Evolutionary conservation across 1,140 invertebrate genomes (phyloP), one percentile per base, ranked within the genome.

Genomic region (Trissolcus basalis): DNA sequence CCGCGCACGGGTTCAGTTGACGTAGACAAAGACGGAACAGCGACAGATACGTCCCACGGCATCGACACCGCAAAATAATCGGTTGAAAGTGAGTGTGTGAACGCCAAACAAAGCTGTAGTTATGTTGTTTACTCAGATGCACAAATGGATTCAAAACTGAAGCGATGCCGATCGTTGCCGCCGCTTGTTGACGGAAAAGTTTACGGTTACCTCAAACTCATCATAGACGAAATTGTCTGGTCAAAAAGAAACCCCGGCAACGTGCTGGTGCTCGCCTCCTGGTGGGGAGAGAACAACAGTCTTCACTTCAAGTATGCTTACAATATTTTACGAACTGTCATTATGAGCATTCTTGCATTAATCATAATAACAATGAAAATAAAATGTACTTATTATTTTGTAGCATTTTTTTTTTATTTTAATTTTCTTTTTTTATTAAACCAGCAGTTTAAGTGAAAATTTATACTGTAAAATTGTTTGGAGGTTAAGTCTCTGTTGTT

Each of bases 241-340:
- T 73, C 58, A 0, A 79, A 79, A 56, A 81, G 44, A 74, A 81
- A 14, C 76, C 78, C 81, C 1, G 80, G 80, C 39, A 77, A 83
- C 60, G 80, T 86, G 36, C 82, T 49, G 4, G 80, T 87, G 27
- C 64, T 85, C 2, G 81, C 77, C 36, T 82, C 79, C 50, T 88
- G 86, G 86, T 88, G 87, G 86, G 87, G 87, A 49, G 86, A 88
- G 60, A 68, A 72, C 8, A 74, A 82, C 53, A 82, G 77, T 72
- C 76, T 80, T 45, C 60, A 82, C 49, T 87, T 88, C 59, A 86
- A 83, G 85, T 87, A 71, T 76, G 45, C 70, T 55, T 59, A 50
- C 14, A 5, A 55, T 70, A 14, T 63, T 63, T 44, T 1, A 15
- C 27, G 0, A 48, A 19, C 14, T 69, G 19, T 55, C 44, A 12